A percentile compares a stretch with the other conserved stretches of the same genome.
phyloP scores from a whole-genome alignment of 2,797 vertebrate genomes.

The Falco berigora region DNA sequence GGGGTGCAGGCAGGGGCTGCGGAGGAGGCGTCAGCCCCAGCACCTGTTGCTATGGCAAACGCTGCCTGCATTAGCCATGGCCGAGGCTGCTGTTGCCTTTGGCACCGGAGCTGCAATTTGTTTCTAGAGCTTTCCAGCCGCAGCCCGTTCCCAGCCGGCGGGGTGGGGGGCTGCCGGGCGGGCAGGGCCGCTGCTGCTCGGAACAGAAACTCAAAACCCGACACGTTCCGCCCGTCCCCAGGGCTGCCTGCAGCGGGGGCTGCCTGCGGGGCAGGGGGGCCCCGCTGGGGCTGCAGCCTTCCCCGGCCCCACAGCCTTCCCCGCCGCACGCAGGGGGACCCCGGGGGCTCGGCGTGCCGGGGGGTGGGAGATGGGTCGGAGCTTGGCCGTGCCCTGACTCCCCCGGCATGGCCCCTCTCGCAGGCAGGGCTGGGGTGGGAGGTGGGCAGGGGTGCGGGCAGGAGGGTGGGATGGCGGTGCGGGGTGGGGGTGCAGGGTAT shows the following conservation, averaged over 20 bases:
- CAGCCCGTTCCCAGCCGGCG: background rate
- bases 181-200: background rate
- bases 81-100: background rate
- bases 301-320: background rate
- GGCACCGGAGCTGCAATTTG: background rate
- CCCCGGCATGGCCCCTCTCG: background rate
- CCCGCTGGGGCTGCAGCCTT: background rate
- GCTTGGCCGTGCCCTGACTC: background rate
- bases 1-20: background rate
- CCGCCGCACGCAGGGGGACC: background rate
- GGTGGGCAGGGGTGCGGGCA: background rate
- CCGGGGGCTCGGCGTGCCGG: background rate
- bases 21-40: background rate
- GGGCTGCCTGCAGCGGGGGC: background rate
- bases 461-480: background rate
- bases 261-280: background rate
- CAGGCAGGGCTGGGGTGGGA: background rate
- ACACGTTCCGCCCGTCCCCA: background rate
- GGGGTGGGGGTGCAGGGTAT: background rate
- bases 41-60: conserved; percentile 52
- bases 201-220: background rate
- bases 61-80: background rate
- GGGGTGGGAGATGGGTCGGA: background rate
- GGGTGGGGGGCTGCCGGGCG: background rate
- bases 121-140: conserved; percentile 30